phyloP scores from a whole-genome alignment of 1,140 invertebrate genomes.

The Epicauta chinensis region DNA sequence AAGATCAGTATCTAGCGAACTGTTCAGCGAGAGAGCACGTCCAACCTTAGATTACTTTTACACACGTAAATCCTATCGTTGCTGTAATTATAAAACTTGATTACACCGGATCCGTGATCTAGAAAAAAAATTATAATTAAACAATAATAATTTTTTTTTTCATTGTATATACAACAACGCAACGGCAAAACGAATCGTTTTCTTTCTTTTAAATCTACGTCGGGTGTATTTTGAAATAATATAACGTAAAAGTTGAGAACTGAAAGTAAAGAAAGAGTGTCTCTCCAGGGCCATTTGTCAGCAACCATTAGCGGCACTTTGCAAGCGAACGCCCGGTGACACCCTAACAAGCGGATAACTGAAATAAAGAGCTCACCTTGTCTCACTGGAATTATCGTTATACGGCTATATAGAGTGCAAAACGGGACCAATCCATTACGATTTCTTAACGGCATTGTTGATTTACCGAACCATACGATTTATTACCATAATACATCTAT shows the following conservation, averaged over 20 bases:
- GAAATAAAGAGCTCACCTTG: constrained; percentile 35
- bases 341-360: constrained; percentile 34
- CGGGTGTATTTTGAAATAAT: too few species aligned
- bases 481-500: constrained; percentile 1
- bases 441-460: constrained; percentile 16
- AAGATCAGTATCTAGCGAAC: constrained; percentile 34
- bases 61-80: constrained; percentile 20
- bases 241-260: background rate
- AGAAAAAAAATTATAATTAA: too few species aligned
- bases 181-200: too few species aligned
- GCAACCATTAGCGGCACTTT: constrained; percentile 34
- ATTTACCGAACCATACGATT: constrained; percentile 11
- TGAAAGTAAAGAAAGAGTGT: constrained; percentile 7
- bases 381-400: constrained; percentile 29
- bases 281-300: constrained; percentile 34
- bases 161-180: too few species aligned
- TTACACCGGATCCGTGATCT: too few species aligned
- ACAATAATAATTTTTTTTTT: too few species aligned
- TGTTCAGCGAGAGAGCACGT: constrained; percentile 19
- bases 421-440: constrained; percentile 27
- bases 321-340: constrained; percentile 28
- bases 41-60: constrained; percentile 23
- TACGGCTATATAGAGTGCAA: constrained; percentile 12
- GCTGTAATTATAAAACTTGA: too few species aligned
- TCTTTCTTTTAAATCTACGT: too few species aligned